phyloP scores from a whole-genome alignment of 2,888 invertebrate genomes.

The Schrankia costaestrigalis region DNA sequence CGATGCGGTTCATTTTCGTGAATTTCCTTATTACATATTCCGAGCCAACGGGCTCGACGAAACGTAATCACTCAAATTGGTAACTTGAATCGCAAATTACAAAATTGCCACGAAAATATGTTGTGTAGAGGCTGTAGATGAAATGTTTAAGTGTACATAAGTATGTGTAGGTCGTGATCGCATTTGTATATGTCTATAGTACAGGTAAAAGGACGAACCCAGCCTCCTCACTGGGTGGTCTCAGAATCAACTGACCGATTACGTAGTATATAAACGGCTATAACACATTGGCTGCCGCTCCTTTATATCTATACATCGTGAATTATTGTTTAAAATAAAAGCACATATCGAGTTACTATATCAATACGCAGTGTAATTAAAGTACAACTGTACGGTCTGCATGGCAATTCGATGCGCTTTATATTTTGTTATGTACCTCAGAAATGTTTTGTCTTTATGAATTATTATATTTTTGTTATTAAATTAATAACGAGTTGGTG shows the following conservation, averaged over 20 bases:
- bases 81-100: slow-evolving; percentile 72
- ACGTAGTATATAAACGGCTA: slow-evolving; percentile 56
- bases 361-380: slow-evolving; percentile 60
- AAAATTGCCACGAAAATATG: slow-evolving; percentile 57
- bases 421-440: slow-evolving; percentile 16
- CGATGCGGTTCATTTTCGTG: slow-evolving; percentile 46
- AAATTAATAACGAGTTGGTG: slow-evolving; percentile 14
- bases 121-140: slow-evolving; percentile 31
- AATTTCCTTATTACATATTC: slow-evolving; percentile 64
- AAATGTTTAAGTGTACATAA: slow-evolving; percentile 34
- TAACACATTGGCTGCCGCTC: slow-evolving; percentile 42
- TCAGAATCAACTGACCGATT: slow-evolving; percentile 62
- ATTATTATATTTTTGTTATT: slow-evolving; percentile 14
- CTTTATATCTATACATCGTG: slow-evolving; percentile 47
- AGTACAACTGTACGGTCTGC: slow-evolving; percentile 36
- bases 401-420: slow-evolving; percentile 27
- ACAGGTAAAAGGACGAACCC: slow-evolving; percentile 52
- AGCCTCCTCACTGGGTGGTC: slow-evolving; percentile 70
- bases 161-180: slow-evolving; percentile 23
- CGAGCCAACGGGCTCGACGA: slow-evolving; percentile 46
- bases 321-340: slow-evolving; percentile 66
- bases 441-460: slow-evolving; percentile 14
- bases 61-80: slow-evolving; percentile 69
- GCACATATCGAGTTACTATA: slow-evolving; percentile 57
- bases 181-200: slow-evolving; percentile 31